Evolutionary conservation across 2,113 vertebrate species (phyloP), one percentile per base, ranked within the genome.

Genomic region (Rhombomys opimus): DNA sequence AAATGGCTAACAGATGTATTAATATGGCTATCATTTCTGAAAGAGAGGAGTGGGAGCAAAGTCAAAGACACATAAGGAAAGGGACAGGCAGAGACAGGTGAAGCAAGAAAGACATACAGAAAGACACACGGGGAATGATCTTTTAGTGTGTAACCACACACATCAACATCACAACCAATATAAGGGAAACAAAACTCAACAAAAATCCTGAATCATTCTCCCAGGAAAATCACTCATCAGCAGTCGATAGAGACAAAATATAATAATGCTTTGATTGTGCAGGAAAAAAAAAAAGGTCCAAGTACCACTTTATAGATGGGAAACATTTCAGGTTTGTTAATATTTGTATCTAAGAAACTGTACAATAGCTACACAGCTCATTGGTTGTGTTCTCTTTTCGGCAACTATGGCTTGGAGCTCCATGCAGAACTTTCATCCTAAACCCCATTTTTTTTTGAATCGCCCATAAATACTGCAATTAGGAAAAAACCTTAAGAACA

Each of bases 161-260:
- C 1, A 0, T 61, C 72, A 23, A 87, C 22, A 65, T 27, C 41
- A 12, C 67, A 61, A 89, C 87, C 95, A 75, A 88, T 94, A 67
- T 85, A 23, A 57, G 32, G n/a, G 65, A 88, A 88, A 89, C 46
- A 81, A 88, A 95, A 91, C 67, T 89, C 76, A 94, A 89, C 50
- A 95, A 89, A 96, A 96, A 67, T 89, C 73, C 57, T 14, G 80
- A 77, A 81, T 96, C 65, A 81, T 57, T 96, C 89, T 92, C n/a
- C 27, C 50, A 77, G 61, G 61, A 35, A 95, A 75, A 94, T 91
- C 14, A 75, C 68, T 91, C 88, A 84, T 87, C 81, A 95, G 1
- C 72, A 65, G 5, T 89, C 20, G 65, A 41, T 82, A 7, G 50
- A 90, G 61, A 89, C 18, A 63, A 76, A 46, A 80, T 65, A 84